Conservation (phyloP, 2,113 vertebrate species). For the Motacilla tschutschensis region DNA sequence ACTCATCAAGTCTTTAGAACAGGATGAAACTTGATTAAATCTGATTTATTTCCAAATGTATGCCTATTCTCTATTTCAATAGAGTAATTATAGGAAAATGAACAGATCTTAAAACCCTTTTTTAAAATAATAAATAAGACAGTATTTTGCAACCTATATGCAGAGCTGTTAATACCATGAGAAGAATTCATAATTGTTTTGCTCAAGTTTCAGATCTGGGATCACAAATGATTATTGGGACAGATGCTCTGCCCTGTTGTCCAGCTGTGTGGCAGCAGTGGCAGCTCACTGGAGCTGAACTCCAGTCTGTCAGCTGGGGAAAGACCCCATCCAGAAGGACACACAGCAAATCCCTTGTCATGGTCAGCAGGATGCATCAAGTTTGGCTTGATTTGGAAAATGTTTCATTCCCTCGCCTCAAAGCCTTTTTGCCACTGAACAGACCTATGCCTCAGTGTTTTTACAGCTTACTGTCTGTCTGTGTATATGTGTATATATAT, state of each 20-base stretch:
- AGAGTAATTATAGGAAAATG: background rate
- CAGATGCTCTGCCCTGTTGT: background rate
- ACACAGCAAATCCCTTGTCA: background rate
- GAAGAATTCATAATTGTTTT: background rate
- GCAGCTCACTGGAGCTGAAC: background rate
- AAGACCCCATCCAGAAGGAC: background rate
- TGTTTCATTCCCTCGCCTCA: background rate
- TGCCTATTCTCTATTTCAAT: background rate
- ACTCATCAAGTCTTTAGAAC: background rate
- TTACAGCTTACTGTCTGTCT: background rate
- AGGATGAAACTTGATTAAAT: background rate
- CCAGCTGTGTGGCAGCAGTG: rapidly evolving
- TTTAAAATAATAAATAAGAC: background rate
- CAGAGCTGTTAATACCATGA: background rate
- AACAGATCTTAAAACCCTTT: background rate
- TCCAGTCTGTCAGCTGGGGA: background rate
- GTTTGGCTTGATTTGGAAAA: background rate
- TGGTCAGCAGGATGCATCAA: rapidly evolving
- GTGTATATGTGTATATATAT: background rate
- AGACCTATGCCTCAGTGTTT: background rate
- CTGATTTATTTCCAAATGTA: background rate
- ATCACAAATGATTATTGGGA: background rate
- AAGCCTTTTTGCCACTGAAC: background rate
- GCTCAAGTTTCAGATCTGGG: background rate
- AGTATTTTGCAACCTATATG: background rate